Evolutionary conservation across 2,797 vertebrate species (phyloP), one percentile per base, ranked within the genome.

Genomic region (Gallinago nigripennis): DNA sequence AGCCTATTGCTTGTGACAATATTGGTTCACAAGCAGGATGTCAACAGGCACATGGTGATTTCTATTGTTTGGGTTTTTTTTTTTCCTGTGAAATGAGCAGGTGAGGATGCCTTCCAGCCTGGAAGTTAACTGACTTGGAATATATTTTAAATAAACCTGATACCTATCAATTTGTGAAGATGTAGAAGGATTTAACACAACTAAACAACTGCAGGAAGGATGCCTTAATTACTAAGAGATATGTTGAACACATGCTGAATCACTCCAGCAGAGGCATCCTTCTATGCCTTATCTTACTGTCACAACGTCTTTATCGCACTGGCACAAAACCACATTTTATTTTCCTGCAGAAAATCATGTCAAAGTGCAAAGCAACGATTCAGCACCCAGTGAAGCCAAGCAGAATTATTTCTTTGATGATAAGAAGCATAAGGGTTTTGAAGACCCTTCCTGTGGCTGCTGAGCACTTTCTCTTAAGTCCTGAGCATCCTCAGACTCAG

Each of bases 1-100:
- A 71, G 56, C 43, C 68, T 61, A 20, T 41, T 92, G 70, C 91
- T 68, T 94, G 77, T 92, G 91, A 96, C 86, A 95, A 95, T 96
- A 96, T 93, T 92, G 68, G 78, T 68, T 96, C 88, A 88, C 80
- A 78, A 95, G 88, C 92, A 95, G 92, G 84, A 95, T 94, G 89
- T 88, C 85, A 94, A 96, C 81, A 88, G 0, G 6, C 51, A 81
- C 50, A 17, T 19, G 85, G 46, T 51, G 64, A 65, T 86, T 90
- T 94, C 91, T 64, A 87, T 88, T 95, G 88, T 95, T 82, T 57
- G 28, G 54, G 33, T 1, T 1, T 3, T 30, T 28, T 28, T 83
- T 83, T 66, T 35, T 11, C 82, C 86, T 95, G 94, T 87, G 95
- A 96, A 96, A 83, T 7, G 78, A 90, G 86, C 91, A 96, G 95